Conservation (phyloP, 35 echinoderm and acorn worm genomes). For the Chiridota heheva region DNA sequence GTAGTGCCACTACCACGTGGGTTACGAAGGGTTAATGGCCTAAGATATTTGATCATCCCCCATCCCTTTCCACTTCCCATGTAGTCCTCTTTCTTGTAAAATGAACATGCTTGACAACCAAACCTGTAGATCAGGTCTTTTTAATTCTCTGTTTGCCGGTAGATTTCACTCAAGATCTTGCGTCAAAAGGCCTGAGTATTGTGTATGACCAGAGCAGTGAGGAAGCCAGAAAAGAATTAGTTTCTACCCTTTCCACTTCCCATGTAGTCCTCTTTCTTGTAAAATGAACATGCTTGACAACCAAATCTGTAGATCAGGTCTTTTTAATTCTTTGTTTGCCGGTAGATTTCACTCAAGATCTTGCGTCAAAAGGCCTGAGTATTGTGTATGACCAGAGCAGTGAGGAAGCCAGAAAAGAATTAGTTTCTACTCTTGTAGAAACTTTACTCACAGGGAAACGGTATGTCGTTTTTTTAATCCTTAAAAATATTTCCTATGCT, state of each 20-base stretch:
- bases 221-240: slow-evolving; percentile 59
- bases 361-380: slow-evolving; percentile 89
- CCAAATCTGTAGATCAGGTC: too few relatives aligned
- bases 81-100: too few relatives aligned
- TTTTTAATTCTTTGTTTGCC: slow-evolving; percentile 2
- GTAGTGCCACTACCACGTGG: too few relatives aligned
- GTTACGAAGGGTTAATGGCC: too few relatives aligned
- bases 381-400: slow-evolving; percentile 87
- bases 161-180: slow-evolving; percentile 94
- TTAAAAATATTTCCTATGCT: neutral
- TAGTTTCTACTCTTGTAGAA: slow-evolving; percentile 85
- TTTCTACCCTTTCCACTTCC: too few relatives aligned
- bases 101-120: too few relatives aligned
- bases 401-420: slow-evolving; percentile 49
- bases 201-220: slow-evolving; percentile 87
- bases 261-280: too few relatives aligned
- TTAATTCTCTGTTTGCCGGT: slow-evolving; percentile 1
- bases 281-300: too few relatives aligned
- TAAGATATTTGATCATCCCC: too few relatives aligned
- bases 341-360: slow-evolving; percentile 89
- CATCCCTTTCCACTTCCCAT: too few relatives aligned
- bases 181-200: slow-evolving; percentile 87
- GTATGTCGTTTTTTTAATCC: slow-evolving; percentile 30
- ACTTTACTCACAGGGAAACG: slow-evolving; percentile 80
- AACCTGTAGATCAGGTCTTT: too few relatives aligned